These are phyloP conservation scores for Pachyuromys duprasi DNA, from an alignment of 2,797 vertebrate genomes.

Conservation along the genomic window DNA sequence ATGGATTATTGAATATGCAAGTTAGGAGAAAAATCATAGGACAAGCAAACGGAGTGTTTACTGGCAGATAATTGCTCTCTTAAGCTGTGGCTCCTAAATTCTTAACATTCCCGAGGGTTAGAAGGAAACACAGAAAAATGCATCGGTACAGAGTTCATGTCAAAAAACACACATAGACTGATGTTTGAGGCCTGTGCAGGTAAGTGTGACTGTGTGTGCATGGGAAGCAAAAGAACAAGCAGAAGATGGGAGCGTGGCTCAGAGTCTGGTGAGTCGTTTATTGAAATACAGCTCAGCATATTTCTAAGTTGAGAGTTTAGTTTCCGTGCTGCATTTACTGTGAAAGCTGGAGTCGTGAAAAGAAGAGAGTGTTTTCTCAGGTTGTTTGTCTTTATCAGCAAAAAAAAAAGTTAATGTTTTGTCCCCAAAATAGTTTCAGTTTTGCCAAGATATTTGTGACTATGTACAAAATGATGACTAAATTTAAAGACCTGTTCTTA, in stretches of 20 bases:
- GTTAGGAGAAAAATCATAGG: constrained; percentile 89
- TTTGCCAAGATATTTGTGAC: constrained; percentile 63
- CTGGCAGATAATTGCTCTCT: constrained; percentile 89
- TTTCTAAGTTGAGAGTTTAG: constrained; percentile 72
- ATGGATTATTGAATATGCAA: constrained; percentile 87
- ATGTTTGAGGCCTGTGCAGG: constrained; percentile 85
- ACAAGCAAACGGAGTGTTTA: constrained; percentile 89
- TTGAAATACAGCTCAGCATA: constrained; percentile 66
- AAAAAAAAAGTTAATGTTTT: constrained; percentile 63
- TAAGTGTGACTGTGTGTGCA: constrained; percentile 83
- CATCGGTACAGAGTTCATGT: constrained; percentile 85
- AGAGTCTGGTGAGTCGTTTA: constrained; percentile 66
- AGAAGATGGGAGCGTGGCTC: neutral
- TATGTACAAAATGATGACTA: constrained; percentile 62
- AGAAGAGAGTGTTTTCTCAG: constrained; percentile 67
- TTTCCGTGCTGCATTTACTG: constrained; percentile 77
- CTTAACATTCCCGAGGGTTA: constrained; percentile 87
- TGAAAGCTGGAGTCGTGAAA: constrained; percentile 78
- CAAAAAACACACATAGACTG: constrained; percentile 82
- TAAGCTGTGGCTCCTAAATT: constrained; percentile 89
- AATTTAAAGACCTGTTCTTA: constrained; percentile 53
- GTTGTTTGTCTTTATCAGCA: constrained; percentile 72
- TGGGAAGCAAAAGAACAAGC: constrained; percentile 73
- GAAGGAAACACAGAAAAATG: constrained; percentile 86
- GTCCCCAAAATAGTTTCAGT: constrained; percentile 51